Conservation (phyloP, 1,140 invertebrate genomes). For the Dreissena rostriformis region DNA sequence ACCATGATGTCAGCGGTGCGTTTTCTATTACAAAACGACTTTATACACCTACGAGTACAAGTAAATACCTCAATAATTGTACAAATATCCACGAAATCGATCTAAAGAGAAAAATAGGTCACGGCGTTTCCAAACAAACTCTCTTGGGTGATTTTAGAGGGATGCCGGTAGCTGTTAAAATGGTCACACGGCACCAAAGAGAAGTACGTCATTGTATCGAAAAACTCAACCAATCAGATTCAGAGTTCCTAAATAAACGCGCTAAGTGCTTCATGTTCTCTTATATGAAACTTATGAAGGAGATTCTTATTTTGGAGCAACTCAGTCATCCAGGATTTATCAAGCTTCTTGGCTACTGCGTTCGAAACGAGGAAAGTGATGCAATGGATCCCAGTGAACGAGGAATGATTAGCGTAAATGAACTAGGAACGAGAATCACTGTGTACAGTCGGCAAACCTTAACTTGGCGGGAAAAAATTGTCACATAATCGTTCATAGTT, state of each 20-base stretch:
- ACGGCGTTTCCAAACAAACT: conserved; percentile 78
- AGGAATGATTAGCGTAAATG: conserved; percentile 74
- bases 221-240: conserved; percentile 54
- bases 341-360: conserved; percentile 76
- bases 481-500: too few species aligned
- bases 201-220: conserved; percentile 75
- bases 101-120: conserved; percentile 74
- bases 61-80: conserved; percentile 70
- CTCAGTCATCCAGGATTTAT: conserved; percentile 74
- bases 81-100: conserved; percentile 73
- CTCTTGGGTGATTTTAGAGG: conserved; percentile 70
- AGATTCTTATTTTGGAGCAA: conserved; percentile 77
- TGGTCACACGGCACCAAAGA: conserved; percentile 77
- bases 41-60: neutral
- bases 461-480: conserved; percentile 67
- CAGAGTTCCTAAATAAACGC: conserved; percentile 12
- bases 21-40: neutral
- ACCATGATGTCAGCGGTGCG: too few species aligned
- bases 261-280: conserved; percentile 71
- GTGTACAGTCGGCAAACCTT: conserved; percentile 68
- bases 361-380: conserved; percentile 77
- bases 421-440: conserved; percentile 71
- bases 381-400: conserved; percentile 76
- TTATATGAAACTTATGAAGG: conserved; percentile 80
- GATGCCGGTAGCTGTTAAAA: conserved; percentile 74